Base-by-base conservation (phyloP, 2,113 vertebrate species). In the Gasterosteus aculeatus region DNA sequence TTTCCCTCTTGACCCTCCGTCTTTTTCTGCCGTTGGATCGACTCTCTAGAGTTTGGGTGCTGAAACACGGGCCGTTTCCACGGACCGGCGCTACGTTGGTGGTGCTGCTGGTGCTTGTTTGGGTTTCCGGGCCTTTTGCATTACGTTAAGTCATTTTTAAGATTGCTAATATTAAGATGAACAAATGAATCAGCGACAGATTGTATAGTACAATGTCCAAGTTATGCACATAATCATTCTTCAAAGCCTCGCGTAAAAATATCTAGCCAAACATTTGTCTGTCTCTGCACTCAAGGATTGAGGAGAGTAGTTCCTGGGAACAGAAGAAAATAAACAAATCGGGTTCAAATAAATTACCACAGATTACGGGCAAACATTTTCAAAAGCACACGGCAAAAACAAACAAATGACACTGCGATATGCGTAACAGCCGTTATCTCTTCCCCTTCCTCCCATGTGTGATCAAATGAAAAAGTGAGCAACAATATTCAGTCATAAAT, bases 1-100 rank as follows among this genome's bases (percentile, higher is more conserved):
- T 94, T 93, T 94, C 93, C 82, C 92, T 93, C 90, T 94, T 92
- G 92, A 94, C 92, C 90, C 49, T 85, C 77, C 68, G 47, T 18
- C 15, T 69, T 80, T 26, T 26, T 26, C 22, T 66, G 49, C 72
- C 56, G 60, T 82, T 85, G 81, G 76, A 82, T 66, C 49, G 22
- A 26, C 73, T 72, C 57, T 56, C 61, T 74, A 75, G 68, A 67
- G 85, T 85, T 83, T 72, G 44, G 77, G 79, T 82, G 81, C 85
- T 81, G 75, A 81, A 82, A 82, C 78, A 69, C 66, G 75, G 80
- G 57, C 47, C 69, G 35, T 57, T 57, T 62, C 59, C 71, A 74
- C 57, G 51, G 44, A 62, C n/a, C 31, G n/a, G 67, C 61, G 63
- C 10, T 57, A 15, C 22, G 79, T 18, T 22, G 10, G 35, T 59